Conservation (phyloP, 2,797 vertebrate genomes). For the Gallinago solitaria region DNA sequence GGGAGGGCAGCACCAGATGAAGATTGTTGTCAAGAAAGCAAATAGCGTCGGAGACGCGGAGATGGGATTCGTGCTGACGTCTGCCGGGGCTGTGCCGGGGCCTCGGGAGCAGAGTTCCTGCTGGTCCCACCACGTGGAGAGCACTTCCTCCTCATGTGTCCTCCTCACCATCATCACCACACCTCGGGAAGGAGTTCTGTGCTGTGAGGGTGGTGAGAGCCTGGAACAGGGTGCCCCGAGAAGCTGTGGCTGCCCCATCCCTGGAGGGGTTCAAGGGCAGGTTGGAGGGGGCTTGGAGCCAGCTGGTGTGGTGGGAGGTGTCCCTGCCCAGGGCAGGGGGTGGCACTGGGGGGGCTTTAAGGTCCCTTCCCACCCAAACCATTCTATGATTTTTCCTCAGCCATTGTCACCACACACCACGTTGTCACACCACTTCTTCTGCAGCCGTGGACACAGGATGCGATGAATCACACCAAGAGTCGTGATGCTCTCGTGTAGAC, state of each 20-base stretch:
- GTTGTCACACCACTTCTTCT: no score
- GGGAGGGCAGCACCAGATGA: not conserved
- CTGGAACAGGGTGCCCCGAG: no score
- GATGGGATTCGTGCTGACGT: rapidly evolving
- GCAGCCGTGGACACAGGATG: not conserved
- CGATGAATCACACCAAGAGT: rapidly evolving
- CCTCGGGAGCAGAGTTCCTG: not conserved
- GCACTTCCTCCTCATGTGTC: not conserved
- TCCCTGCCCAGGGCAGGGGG: no score
- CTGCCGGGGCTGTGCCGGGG: not conserved
- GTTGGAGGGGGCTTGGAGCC: no score
- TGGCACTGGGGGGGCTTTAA: no score
- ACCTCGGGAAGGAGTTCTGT: no score
- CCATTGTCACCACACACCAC: not conserved
- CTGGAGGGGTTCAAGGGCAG: no score
- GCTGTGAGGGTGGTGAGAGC: no score
- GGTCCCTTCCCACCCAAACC: no score
- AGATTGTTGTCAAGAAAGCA: not conserved
- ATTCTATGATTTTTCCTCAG: not conserved
- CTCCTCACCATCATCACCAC: not conserved
- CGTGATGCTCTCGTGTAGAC: rapidly evolving
- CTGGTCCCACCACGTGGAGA: rapidly evolving
- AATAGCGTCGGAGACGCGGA: not conserved
- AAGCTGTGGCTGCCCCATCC: no score
- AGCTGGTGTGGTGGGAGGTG: no score